Conservation (phyloP, 2,888 invertebrate genomes). For the Strigamia transsilvanica region DNA sequence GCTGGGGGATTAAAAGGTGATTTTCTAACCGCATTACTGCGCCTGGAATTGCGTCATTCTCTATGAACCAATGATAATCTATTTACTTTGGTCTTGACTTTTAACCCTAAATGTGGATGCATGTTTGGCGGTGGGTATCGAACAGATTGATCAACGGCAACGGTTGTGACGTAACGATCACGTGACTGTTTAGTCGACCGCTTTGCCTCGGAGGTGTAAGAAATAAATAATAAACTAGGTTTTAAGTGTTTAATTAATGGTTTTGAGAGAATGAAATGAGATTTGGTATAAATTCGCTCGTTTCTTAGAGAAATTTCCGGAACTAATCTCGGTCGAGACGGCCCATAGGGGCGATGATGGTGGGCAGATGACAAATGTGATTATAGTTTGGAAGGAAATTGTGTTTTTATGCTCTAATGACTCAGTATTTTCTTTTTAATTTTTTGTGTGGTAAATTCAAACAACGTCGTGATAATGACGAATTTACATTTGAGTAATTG, state of each 20-base stretch:
- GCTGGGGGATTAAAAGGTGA: no score
- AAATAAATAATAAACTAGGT: neutral
- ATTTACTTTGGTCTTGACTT: no score
- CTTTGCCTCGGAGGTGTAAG: neutral
- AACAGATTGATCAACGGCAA: no score
- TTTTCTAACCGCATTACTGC: no score
- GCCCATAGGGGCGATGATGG: neutral
- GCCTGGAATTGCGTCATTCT: no score
- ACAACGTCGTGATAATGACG: neutral
- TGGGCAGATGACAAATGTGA: neutral
- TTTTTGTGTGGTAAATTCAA: neutral
- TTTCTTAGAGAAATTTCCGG: neutral
- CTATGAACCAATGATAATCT: no score
- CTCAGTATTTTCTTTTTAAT: neutral
- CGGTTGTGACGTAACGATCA: no score
- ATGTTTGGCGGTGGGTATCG: no score
- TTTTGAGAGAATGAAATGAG: neutral
- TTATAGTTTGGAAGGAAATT: neutral
- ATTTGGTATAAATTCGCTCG: neutral
- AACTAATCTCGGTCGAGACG: neutral
- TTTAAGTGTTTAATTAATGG: neutral
- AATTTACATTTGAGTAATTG: neutral
- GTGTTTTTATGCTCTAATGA: neutral
- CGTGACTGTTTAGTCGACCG: neutral
- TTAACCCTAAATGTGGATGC: no score